Conservation (phyloP, 2,113 vertebrate species). For the Ivindomyrus marchei region DNA sequence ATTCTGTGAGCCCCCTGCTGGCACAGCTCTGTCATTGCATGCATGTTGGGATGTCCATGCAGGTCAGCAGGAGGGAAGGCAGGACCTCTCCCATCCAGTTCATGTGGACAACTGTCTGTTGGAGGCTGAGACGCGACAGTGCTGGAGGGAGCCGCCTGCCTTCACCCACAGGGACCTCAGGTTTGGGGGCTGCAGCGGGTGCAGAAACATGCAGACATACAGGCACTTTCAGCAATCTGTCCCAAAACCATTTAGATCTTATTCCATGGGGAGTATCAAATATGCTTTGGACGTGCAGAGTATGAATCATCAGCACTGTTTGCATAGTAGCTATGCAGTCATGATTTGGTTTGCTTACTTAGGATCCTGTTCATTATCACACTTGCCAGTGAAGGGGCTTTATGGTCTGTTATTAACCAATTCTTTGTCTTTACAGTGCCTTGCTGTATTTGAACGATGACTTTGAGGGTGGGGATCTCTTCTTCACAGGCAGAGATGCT, state of each 20-base stretch:
- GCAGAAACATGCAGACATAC: neutral
- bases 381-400: neutral
- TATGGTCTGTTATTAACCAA: neutral
- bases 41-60: neutral
- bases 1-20: neutral
- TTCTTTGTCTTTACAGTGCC: conserved; percentile 59
- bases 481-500: conserved; percentile 82
- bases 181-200: conserved; percentile 44
- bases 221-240: neutral
- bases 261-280: neutral
- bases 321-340: neutral
- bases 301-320: neutral
- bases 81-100: conserved; percentile 89
- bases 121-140: conserved; percentile 82
- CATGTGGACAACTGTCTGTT: conserved; percentile 93
- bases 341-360: neutral
- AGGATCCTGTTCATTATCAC: neutral
- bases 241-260: neutral
- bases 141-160: conserved; percentile 88
- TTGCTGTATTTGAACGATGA: conserved; percentile 89
- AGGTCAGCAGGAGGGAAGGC: conserved; percentile 81
- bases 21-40: neutral
- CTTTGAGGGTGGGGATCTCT: conserved; percentile 84
- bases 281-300: neutral
- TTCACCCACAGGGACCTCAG: conserved; percentile 90